Conservation (phyloP, 2,113 vertebrate species). For the Zosterops japonicus region DNA sequence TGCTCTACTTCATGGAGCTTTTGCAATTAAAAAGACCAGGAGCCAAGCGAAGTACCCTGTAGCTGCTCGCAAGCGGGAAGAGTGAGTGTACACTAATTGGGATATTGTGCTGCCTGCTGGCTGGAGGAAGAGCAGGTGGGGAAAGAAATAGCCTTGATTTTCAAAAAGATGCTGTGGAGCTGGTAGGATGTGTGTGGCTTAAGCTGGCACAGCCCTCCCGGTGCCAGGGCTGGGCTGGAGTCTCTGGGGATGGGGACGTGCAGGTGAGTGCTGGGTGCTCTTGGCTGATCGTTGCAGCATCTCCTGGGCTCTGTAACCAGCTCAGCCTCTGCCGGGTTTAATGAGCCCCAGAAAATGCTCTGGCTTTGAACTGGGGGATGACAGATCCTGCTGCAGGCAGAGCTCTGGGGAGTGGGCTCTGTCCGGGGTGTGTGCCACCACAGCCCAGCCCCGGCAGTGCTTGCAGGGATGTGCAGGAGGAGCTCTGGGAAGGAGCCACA, state of each 20-base stretch:
- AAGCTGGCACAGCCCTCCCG: not conserved
- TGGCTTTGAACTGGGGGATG: not conserved
- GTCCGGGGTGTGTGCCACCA: not conserved
- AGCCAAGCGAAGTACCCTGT: not conserved
- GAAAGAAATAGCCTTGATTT: conserved; percentile 28
- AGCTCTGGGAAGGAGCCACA: not conserved
- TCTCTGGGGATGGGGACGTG: not conserved
- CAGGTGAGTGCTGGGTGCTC: not conserved
- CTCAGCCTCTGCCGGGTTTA: not conserved
- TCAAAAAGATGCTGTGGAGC: not conserved
- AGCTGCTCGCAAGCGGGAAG: not conserved
- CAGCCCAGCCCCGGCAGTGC: not conserved
- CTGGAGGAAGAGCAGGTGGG: conserved; percentile 27
- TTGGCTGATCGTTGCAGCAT: not conserved
- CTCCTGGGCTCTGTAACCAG: rapidly evolving
- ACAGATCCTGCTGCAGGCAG: not conserved
- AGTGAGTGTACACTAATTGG: not conserved
- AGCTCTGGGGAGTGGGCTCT: not conserved
- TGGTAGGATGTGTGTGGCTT: not conserved
- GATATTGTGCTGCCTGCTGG: not conserved
- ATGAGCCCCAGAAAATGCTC: not conserved
- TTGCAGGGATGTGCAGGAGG: rapidly evolving
- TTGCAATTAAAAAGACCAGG: not conserved
- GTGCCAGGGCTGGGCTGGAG: not conserved
- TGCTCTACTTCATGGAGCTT: not conserved